Evolutionary conservation across 2,113 vertebrate genomes (phyloP), one percentile per base, ranked within the genome.

Genomic region (Myotis brandtii): DNA sequence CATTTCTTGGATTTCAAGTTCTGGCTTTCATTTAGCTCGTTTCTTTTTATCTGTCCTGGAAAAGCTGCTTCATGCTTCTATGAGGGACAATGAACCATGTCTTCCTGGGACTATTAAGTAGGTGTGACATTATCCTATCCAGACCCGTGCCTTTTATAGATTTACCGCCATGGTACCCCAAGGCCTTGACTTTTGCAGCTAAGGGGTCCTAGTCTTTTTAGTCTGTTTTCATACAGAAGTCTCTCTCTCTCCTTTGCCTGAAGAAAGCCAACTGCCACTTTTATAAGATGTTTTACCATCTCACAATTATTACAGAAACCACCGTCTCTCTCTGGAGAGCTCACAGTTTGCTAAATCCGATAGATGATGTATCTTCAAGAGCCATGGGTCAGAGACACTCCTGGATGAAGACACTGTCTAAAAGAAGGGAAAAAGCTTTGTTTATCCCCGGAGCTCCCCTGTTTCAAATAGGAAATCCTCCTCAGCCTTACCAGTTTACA

Each of bases 1-100:
- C 66, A 89, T 52, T 89, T 91, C 86, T 86, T 89, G 13, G 73
- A 89, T 83, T 82, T 83, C 50, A 84, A 54, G 86, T 64, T 95
- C 64, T 86, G 82, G 50, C 46, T 90, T 96, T 87, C 50, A 80
- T 73, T 90, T 80, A 50, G 13, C 48, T 18, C 14, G 9, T 86
- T 86, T 79, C 69, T 59, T 91, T 80, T 89, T 34, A 13, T 79
- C 81, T 56, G 12, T 75, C 54, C 32, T 83, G 23, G 64, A 84
- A 84, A 89, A 92, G 34, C 43, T 50, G 48, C 70, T 86, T 86
- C 76, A 50, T 48, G 40, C 66, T 79, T 92, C 94, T 40, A 0
- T 13, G 21, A 64, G 69, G 43, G 80, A 86, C 43, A 59, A 34
- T 23, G 70, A 86, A 46, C 6, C 40, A 48, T 32, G 25, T 52